Conservation (phyloP, 2,888 invertebrate species). For the Tetranychus truncatus region DNA sequence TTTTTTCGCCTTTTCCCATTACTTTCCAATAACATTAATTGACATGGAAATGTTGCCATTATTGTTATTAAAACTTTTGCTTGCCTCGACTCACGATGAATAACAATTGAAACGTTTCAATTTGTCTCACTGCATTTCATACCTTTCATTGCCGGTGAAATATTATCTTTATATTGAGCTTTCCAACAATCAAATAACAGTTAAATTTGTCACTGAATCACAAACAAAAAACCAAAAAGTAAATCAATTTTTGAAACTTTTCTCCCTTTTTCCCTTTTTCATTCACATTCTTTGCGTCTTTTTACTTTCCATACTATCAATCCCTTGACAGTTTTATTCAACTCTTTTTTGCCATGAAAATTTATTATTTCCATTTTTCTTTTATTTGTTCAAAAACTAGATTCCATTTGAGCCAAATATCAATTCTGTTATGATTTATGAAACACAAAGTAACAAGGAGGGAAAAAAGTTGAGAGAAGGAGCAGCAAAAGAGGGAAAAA, state of each 20-base stretch:
- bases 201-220: neutral
- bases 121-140: neutral
- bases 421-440: too few relatives aligned
- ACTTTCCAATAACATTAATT: too few relatives aligned
- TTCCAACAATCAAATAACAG: neutral
- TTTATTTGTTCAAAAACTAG: too few relatives aligned
- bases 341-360: neutral
- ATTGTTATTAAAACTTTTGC: too few relatives aligned
- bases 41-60: too few relatives aligned
- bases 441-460: too few relatives aligned
- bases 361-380: neutral
- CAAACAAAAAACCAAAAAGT: neutral
- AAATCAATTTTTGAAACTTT: neutral
- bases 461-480: too few relatives aligned
- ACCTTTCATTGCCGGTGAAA: too few relatives aligned
- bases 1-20: too few relatives aligned
- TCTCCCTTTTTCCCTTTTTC: neutral
- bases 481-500: too few relatives aligned
- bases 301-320: neutral
- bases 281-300: neutral
- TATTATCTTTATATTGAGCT: neutral
- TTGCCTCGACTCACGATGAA: too few relatives aligned
- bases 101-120: neutral
- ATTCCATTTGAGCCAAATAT: too few relatives aligned
- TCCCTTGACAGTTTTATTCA: neutral